Base-by-base conservation (phyloP, 64 coral and sea anemone genomes). In the Stichodactyla helianthus region DNA sequence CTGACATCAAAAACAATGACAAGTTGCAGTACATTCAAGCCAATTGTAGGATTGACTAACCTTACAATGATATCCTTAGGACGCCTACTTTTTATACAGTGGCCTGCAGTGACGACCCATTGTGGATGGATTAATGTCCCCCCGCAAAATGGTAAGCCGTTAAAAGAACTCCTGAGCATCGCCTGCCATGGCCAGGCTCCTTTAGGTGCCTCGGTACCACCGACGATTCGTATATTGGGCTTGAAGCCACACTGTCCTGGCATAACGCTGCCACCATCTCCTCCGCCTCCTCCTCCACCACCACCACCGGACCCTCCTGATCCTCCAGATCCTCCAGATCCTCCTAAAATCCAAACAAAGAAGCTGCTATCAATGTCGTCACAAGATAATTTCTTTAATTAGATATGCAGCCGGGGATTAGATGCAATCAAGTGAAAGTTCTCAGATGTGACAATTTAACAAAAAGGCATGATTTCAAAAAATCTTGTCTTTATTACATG, bases 141-240 rank as follows among this genome's bases (percentile, higher is more conserved):
- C 13, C 92, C 92, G 18, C 92, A 93, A 77, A 77, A 90, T 4
- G 83, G 76, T 15, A 90, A 93, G 59, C 91, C 91, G 8, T 20
- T 54, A 0, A 77, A 52, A 65, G 9, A n/a, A n/a, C 18, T n/a
- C 19, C 74, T 80, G 59, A 93, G 31, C 88, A 85, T 82, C 11
- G 92, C 92, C 27, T 93, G 92, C 92, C 92, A 93, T 50, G 92
- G 77, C 92, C 92, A 93, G 50, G 88, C 92, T 18, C 89, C 85
- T 84, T 71, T 76, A 6, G 85, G 84, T 5, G 92, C 92, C 19
- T 86, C 88, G 14, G 61, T 88, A 4, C 92, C 92, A 55, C 92
- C 92, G 3, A 94, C 92, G 67, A 94, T 94, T 60, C 92, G 55
- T 44, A 27, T n/a, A 16, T 27, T 58, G n/a, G 92, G 88, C 26